Evolutionary conservation across 64 coral and sea anemone genomes (phyloP).

Genomic region (Porites australiensis): DNA sequence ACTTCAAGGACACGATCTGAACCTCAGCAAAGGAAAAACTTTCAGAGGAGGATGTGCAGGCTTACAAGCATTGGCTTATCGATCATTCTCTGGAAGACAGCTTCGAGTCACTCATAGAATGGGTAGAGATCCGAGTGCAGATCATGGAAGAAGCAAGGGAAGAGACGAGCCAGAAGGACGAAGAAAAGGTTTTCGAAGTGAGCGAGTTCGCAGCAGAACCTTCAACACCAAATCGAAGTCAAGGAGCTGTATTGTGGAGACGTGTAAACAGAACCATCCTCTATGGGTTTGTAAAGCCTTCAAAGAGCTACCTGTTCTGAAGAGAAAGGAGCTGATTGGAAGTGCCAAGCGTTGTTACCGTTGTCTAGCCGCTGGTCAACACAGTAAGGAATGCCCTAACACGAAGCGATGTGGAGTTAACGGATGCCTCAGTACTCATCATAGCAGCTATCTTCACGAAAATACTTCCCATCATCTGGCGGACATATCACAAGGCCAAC

Average conservation of each 20-base stretch:
- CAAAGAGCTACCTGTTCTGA: conserved; percentile 38
- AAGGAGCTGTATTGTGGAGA: conserved; percentile 41
- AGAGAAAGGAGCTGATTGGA: conserved; percentile 63
- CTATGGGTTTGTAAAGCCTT: conserved; percentile 62
- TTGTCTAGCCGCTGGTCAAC: conserved; percentile 42
- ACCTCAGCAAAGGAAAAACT: conserved; percentile 74
- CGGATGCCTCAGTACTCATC: conserved; percentile 28
- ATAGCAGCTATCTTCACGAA: conserved; percentile 59
- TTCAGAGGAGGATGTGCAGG: conserved; percentile 57
- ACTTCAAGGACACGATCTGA: conserved; percentile 46
- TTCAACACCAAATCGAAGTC: conserved; percentile 38
- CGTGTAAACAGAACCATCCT: conserved; percentile 50
- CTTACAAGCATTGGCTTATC: conserved; percentile 49
- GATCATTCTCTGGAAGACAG: conserved; percentile 32
- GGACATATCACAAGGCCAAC: conserved; percentile 13
- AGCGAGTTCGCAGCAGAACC: background rate
- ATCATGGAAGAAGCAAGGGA: conserved; percentile 73
- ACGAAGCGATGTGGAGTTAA: conserved; percentile 43
- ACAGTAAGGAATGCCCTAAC: conserved; percentile 41
- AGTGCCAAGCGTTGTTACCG: conserved; percentile 41
- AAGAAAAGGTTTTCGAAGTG: background rate
- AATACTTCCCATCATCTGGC: background rate
- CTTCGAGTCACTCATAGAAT: conserved; percentile 48
- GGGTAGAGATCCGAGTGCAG: conserved; percentile 44
- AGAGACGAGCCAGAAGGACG: conserved; percentile 14